Evolutionary conservation across 2,888 invertebrate genomes (phyloP), one percentile per base, ranked within the genome.

Genomic region (Noctua pronuba): DNA sequence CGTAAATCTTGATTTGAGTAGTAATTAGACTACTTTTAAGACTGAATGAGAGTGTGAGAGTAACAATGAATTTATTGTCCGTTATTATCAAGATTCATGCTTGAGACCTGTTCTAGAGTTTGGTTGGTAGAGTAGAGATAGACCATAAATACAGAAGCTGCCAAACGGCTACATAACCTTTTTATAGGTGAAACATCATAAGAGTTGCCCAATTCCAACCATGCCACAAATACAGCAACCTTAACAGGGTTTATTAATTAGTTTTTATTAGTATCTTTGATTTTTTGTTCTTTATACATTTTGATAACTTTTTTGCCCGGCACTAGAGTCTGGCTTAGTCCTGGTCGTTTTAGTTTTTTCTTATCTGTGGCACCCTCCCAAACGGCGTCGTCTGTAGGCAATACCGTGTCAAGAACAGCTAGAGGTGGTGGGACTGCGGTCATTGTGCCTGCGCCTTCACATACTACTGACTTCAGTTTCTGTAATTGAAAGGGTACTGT

Each of bases 281-380:
- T 92, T 95, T 97, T 98, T 91, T 97, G 97, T 87, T 97, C 97
- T 93, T 97, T 97, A 93, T 97, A 98, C 95, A 97, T 97, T 95
- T 98, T 98, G 94, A 99, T 97, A 18, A 99, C 98, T 95, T 98
- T 98, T 92, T 99, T 99, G 38, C 98, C 98, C 16, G 99, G 99
- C 65, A 98, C 97, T 73, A 99, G 94, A 8, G 97, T 97, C 91
- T 98, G 97, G 58, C 98, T 97, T 28, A 99, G 95, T 0, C 99
- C 99, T 66, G 98, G 98, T 74, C 98, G 95, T 90, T 98, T 98
- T 84, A 98, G 97, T 92, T 98, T 98, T 82, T 95, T 97, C 80
- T 94, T 96, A 79, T 97, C 97, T 74, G 95, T 92, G 64, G 95
- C 96, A 60, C 97, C 96, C 88, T 97, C 97, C 91, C 97, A 96